Conservation (phyloP, 2,797 vertebrate genomes). For the Cyprinodon diabolis region DNA sequence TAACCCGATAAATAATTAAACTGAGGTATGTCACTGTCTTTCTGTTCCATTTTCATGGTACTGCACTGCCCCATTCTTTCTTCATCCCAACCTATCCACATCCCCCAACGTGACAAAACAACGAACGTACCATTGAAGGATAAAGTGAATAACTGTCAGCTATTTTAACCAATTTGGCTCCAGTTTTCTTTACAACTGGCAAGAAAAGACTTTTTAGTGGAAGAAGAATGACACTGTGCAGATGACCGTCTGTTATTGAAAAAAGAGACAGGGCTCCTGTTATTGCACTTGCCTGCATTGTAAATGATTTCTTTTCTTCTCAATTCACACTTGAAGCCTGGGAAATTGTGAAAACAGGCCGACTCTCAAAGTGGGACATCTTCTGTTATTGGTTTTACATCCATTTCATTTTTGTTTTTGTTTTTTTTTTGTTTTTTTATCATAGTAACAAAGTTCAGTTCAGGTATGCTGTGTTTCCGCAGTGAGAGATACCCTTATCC, state of each 20-base stretch:
- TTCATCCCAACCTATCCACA: not conserved
- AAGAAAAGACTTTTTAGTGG: not conserved
- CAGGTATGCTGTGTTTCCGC: not conserved
- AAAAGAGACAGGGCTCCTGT: not conserved
- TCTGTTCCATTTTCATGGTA: not conserved
- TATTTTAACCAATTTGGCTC: not conserved
- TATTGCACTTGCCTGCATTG: not conserved
- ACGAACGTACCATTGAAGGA: not conserved
- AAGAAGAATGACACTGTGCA: not conserved
- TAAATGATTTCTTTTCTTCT: not conserved
- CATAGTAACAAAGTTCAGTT: not conserved
- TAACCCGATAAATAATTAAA: not conserved
- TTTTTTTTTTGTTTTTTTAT: not conserved
- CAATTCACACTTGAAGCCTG: not conserved
- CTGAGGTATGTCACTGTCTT: not conserved
- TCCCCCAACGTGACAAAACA: not conserved
- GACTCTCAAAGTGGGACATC: not conserved
- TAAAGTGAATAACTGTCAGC: not conserved
- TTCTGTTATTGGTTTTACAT: not conserved
- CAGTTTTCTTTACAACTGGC: conserved; percentile 3
- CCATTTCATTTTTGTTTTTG: not conserved
- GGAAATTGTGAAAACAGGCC: not conserved
- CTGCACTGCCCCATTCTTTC: not conserved
- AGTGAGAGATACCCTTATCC: not conserved
- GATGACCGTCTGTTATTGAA: conserved; percentile 1